Percentiles rank a stretch among this genome's conserved stretches.
Conservation (phyloP, 2,888 invertebrate genomes). For the Rotaria socialis region DNA sequence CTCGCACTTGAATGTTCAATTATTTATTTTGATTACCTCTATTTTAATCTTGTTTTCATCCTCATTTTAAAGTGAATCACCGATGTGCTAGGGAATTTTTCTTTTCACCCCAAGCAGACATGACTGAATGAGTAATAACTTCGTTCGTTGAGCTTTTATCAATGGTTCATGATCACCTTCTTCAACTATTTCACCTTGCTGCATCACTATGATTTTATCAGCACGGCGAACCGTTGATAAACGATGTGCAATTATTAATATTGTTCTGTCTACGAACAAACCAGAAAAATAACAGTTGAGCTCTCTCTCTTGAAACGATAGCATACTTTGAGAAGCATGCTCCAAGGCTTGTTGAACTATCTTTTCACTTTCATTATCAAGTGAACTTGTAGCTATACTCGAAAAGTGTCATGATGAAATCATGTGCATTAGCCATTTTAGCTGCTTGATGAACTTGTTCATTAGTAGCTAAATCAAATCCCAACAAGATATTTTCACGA, state of each 20-base stretch:
- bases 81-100: too few relatives aligned
- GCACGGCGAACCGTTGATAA: neutral
- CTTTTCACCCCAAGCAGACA: too few relatives aligned
- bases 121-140: too few relatives aligned
- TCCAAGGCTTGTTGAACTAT: constrained; percentile 72
- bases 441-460: constrained; percentile 54
- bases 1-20: too few relatives aligned
- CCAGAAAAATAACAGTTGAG: too few relatives aligned
- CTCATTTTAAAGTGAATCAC: too few relatives aligned
- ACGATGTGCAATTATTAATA: neutral
- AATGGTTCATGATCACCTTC: constrained; percentile 49
- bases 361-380: constrained; percentile 72
- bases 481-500: constrained; percentile 63
- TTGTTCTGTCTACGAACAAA: constrained; percentile 60
- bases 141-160: constrained; percentile 56
- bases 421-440: constrained; percentile 59
- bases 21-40: too few relatives aligned
- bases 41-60: too few relatives aligned
- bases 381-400: constrained; percentile 62
- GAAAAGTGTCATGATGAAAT: constrained; percentile 53
- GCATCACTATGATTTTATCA: constrained; percentile 63
- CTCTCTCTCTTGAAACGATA: too few relatives aligned
- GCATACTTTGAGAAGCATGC: constrained; percentile 55
- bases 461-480: constrained; percentile 53
- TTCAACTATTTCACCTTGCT: neutral